Percentiles rank a stretch among this genome's conserved stretches.
These are phyloP conservation scores for Corvus moneduloides DNA, from an alignment of 2,113 vertebrate genomes.

Conservation along the genomic window DNA sequence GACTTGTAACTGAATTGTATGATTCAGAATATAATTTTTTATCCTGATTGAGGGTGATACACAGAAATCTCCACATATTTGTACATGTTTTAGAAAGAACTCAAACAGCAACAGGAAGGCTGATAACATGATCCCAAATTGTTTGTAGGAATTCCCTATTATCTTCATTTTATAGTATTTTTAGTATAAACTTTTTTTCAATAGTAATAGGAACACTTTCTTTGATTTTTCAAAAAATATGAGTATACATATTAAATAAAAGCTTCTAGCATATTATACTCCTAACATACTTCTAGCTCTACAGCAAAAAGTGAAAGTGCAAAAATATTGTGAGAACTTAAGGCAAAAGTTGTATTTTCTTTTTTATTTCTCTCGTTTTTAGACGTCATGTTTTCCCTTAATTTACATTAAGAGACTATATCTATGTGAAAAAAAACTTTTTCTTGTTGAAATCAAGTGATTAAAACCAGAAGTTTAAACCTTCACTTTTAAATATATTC, in stretches of 20 bases:
- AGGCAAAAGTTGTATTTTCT: not conserved
- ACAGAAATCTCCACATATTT: not conserved
- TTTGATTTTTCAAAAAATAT: not conserved
- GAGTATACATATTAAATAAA: not conserved
- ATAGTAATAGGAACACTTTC: not conserved
- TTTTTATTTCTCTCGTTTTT: not conserved
- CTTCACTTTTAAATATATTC: not conserved
- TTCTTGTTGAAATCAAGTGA: not conserved
- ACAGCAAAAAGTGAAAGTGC: not conserved
- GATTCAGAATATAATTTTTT: not conserved
- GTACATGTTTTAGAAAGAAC: not conserved
- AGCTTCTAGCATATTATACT: rapidly evolving
- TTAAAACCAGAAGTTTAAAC: not conserved
- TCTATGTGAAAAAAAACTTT: not conserved
- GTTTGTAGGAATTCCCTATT: not conserved
- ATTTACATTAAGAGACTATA: not conserved
- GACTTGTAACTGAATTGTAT: not conserved
- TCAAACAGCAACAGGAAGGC: not conserved
- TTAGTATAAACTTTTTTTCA: not conserved
- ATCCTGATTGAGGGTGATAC: not conserved
- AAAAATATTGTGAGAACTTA: not conserved
- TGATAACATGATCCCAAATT: not conserved
- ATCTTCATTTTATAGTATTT: not conserved
- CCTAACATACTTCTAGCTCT: not conserved
- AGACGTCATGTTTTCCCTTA: not conserved